Percentiles rank a stretch among this genome's conserved stretches.
phyloP scores from a whole-genome alignment of 2,113 vertebrate genomes.

The Macaca nemestrina region DNA sequence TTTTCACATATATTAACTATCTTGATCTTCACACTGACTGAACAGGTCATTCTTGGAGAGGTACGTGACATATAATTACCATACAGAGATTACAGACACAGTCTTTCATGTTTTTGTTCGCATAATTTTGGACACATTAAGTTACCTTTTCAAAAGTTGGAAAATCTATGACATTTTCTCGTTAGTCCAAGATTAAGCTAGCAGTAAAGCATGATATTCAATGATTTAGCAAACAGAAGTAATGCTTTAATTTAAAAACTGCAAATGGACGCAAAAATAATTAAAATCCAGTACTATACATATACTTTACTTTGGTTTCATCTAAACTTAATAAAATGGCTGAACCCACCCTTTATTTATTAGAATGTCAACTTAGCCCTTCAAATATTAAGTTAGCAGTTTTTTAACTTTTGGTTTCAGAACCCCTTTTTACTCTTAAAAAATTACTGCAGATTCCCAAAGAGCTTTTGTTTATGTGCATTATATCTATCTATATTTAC shows the following conservation, averaged over 20 bases:
- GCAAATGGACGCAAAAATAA: not conserved
- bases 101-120: not conserved
- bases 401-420: conserved; percentile 16
- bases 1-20: conserved; percentile 41
- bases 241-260: conserved; percentile 8
- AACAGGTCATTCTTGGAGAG: not conserved
- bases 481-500: not conserved
- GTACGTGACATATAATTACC: not conserved
- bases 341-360: conserved; percentile 10
- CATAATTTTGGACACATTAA: conserved; percentile 34
- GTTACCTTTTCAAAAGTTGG: not conserved
- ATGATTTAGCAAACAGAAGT: conserved; percentile 43
- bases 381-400: not conserved
- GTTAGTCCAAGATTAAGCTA: not conserved
- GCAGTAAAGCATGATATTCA: not conserved
- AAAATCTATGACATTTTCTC: conserved; percentile 19
- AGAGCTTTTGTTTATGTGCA: conserved; percentile 14
- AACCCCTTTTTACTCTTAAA: not conserved
- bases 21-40: not conserved
- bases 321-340: conserved; percentile 28
- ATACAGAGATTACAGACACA: not conserved
- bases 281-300: not conserved
- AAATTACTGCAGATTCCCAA: not conserved
- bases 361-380: not conserved
- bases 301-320: not conserved